Evolutionary conservation across 2,113 vertebrate genomes (phyloP).

Genomic region (Bufo bufo): DNA sequence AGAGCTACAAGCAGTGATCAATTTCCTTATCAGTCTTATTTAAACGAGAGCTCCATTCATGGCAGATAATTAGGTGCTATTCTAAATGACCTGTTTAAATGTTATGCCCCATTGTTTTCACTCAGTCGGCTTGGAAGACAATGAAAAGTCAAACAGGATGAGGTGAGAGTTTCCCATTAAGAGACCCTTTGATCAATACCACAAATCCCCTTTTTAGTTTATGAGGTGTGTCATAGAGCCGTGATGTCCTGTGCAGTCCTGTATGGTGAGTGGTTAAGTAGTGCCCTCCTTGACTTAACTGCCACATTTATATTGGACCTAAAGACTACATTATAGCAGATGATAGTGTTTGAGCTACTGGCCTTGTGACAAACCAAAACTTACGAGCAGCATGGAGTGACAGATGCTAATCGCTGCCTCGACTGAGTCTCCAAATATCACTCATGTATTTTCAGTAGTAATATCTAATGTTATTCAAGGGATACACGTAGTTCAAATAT

Average conservation of each 20-base stretch:
- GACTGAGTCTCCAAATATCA: neutral
- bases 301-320: neutral
- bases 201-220: constrained; percentile 15
- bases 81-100: constrained; percentile 55
- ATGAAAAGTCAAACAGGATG: constrained; percentile 59
- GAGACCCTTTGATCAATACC: constrained; percentile 55
- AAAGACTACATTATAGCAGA: neutral
- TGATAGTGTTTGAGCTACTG: neutral
- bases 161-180: constrained; percentile 58
- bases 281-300: neutral
- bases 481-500: neutral
- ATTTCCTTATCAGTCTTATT: constrained; percentile 56
- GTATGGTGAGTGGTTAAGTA: neutral
- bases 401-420: neutral
- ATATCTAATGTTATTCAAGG: too few relatives aligned
- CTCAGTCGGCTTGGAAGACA: constrained; percentile 54
- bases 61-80: constrained; percentile 62
- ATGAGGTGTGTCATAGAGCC: constrained; percentile 31
- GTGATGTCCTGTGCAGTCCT: constrained; percentile 12
- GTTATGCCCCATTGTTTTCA: constrained; percentile 50
- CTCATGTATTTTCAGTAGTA: neutral
- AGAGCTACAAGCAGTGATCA: constrained; percentile 64
- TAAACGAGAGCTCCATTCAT: constrained; percentile 55
- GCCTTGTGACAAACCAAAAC: neutral
- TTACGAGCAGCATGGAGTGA: neutral